phyloP scores from a whole-genome alignment of 2,113 vertebrate genomes.

The Chelonoidis abingdonii region DNA sequence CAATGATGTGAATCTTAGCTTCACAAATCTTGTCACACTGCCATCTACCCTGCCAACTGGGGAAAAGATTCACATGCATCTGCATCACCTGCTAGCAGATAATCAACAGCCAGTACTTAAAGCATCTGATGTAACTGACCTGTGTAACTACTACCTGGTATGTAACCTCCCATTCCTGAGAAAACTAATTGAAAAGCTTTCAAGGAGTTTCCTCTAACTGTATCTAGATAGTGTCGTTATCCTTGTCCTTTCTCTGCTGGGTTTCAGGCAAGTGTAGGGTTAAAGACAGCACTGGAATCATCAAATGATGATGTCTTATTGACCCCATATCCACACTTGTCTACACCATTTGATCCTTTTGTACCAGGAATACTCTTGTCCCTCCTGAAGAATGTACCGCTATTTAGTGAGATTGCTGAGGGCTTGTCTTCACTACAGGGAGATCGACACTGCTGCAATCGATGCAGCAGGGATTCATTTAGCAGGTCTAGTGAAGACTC shows the following conservation, averaged over 20 bases:
- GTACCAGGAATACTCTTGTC: not conserved
- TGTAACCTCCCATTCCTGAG: not conserved
- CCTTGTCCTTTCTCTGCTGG: not conserved
- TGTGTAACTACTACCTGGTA: rapidly evolving
- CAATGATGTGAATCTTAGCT: not conserved
- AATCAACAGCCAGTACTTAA: not conserved
- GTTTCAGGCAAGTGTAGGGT: not conserved
- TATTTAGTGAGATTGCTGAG: not conserved
- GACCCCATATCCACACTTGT: not conserved
- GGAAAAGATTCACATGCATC: not conserved
- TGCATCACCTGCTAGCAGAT: not conserved
- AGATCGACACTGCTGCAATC: too few relatives aligned
- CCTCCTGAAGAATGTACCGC: not conserved
- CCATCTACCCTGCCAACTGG: not conserved
- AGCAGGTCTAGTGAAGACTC: too few relatives aligned
- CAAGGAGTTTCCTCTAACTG: not conserved
- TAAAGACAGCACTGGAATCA: not conserved
- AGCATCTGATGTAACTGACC: not conserved
- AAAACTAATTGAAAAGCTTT: constrained; percentile 30
- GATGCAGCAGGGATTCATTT: too few relatives aligned
- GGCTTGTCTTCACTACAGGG: too few relatives aligned
- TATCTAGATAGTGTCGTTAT: not conserved
- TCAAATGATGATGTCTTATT: not conserved
- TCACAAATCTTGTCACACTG: not conserved
- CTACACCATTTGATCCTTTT: not conserved